A percentile compares a stretch with the other conserved stretches of the same genome.
Conservation (phyloP, 2,888 invertebrate species). For the Leucozona laternaria region DNA sequence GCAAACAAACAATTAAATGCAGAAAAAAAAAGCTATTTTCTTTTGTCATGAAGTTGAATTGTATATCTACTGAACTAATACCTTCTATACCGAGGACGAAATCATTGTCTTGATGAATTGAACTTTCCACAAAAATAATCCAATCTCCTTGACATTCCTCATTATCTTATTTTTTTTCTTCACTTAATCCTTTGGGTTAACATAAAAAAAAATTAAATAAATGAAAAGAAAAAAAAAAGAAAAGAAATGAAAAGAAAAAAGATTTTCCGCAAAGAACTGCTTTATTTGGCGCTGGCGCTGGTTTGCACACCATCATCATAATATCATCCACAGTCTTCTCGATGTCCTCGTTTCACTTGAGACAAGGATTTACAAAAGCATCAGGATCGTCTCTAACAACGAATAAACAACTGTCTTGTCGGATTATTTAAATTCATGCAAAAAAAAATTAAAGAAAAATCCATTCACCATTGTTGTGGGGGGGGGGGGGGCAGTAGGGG, state of each 20-base stretch:
- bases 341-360: conserved; percentile 59
- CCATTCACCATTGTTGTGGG: background rate
- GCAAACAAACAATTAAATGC: background rate
- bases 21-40: background rate
- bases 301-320: conserved; percentile 47
- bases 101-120: conserved; percentile 44
- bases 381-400: conserved; percentile 50
- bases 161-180: conserved; percentile 43
- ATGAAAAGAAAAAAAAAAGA: background rate
- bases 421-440: conserved; percentile 61
- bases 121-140: conserved; percentile 67
- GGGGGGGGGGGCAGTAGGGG: too few relatives aligned
- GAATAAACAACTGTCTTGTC: conserved; percentile 66
- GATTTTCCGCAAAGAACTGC: conserved; percentile 31
- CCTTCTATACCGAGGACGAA: background rate
- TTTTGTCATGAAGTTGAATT: conserved; percentile 5
- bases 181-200: conserved; percentile 40
- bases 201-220: background rate
- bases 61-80: conserved; percentile 2
- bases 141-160: conserved; percentile 70
- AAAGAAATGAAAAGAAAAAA: conserved; percentile 20
- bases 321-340: conserved; percentile 32
- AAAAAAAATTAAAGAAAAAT: background rate
- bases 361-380: conserved; percentile 50
- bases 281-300: conserved; percentile 20